Base-by-base conservation (phyloP, 2,797 vertebrate species). In the Cetoscarus ocellatus region DNA sequence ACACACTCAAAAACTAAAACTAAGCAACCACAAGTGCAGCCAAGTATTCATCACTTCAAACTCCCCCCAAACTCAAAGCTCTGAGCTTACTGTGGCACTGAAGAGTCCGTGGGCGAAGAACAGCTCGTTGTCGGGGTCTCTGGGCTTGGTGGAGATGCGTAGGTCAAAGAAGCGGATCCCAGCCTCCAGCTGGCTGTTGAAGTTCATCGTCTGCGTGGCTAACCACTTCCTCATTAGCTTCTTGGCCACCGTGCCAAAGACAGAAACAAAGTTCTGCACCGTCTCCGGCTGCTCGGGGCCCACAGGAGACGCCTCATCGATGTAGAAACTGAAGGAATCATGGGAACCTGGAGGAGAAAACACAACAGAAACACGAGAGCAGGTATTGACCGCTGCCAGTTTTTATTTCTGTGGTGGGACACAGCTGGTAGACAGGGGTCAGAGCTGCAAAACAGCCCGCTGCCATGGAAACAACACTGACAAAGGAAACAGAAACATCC, bases 281-380 rank as follows among this genome's bases (percentile, higher is more conserved):
- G 97, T 97, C 91, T 99, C 98, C 0, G 98, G 97, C 82, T 99
- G 98, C 81, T 99, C 98, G 0, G 98, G 98, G 10, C 98, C 98
- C 61, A 99, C 97, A 0, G 97, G 98, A 83, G 98, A 99, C 1
- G 98, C 92, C 91, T 99, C 98, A 11, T 99, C 97, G 0, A 98
- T 99, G 94, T 98, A 98, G 94, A 99, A 99, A 77, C 97, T 99
- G 91, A 99, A 99, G 44, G 97, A 99, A 74, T 99, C 98, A n/a
- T 99, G 98, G 86, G 98, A 99, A 40, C 98, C 98, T 99, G 90
- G 67, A 91, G 84, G 61, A 67, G 61, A 67, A 50, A 50, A 50
- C 19, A 34, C 19, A 51, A 88, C 17, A 88, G 12, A 79, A 64
- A 62, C 42, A 54, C 45, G 51, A 80, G 64, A 68, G 47, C 56